Evolutionary conservation across 2,888 invertebrate genomes (phyloP).

Genomic region (Caenorhabditis japonica): DNA sequence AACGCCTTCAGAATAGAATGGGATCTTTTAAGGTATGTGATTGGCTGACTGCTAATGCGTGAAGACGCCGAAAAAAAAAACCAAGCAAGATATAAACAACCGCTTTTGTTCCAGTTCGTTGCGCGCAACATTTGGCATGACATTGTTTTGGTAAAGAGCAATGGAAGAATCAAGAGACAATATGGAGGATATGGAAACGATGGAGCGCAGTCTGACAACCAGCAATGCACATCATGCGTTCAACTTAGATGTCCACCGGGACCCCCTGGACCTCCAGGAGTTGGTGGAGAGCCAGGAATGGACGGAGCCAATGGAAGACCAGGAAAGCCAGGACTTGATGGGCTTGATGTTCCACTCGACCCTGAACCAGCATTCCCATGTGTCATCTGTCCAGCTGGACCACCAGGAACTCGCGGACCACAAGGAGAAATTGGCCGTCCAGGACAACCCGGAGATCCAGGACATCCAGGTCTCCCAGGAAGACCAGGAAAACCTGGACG

Average conservation of each 20-base stretch:
- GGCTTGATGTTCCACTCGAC: conserved; percentile 76
- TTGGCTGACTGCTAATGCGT: conserved; percentile 25
- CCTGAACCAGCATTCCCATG: conserved; percentile 77
- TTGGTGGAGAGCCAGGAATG: conserved; percentile 70
- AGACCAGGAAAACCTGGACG: conserved; percentile 73
- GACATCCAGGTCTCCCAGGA: conserved; percentile 72
- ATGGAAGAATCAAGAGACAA: conserved; percentile 69
- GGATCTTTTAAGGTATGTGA: conserved; percentile 70
- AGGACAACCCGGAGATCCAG: conserved; percentile 72
- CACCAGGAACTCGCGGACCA: conserved; percentile 73
- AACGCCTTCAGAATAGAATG: conserved; percentile 72
- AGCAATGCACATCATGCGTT: conserved; percentile 75
- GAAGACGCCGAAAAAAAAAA: conserved; percentile 8
- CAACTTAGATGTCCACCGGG: conserved; percentile 76
- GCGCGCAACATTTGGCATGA: conserved; percentile 75
- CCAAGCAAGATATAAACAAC: conserved; percentile 15
- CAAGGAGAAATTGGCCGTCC: conserved; percentile 75
- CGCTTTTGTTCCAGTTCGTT: conserved; percentile 67
- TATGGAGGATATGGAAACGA: conserved; percentile 57
- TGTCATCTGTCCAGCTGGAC: conserved; percentile 76
- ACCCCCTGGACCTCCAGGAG: conserved; percentile 76
- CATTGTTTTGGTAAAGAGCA: conserved; percentile 70
- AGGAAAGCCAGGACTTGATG: conserved; percentile 76
- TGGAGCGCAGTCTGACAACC: conserved; percentile 56
- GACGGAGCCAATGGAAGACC: conserved; percentile 65